Evolutionary conservation across 2,888 invertebrate genomes (phyloP).

Genomic region (Orchesellides sinensis): DNA sequence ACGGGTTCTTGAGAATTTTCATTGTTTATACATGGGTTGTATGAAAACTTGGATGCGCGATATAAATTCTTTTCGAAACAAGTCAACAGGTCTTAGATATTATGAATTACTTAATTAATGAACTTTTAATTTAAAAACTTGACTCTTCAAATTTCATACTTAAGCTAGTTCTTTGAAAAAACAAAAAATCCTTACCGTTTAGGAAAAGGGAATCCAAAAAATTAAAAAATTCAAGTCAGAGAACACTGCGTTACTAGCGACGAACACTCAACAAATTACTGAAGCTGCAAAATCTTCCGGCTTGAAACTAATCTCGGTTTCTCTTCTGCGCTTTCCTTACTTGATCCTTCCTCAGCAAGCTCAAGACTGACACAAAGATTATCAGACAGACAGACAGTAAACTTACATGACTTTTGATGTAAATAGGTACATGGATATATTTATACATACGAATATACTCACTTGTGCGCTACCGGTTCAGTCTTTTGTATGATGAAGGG

Average conservation of each 20-base stretch:
- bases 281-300: slow-evolving; percentile 18
- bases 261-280: slow-evolving; percentile 53
- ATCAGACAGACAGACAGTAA: slow-evolving; percentile 44
- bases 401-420: neutral
- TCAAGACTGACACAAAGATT: slow-evolving; percentile 60
- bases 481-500: neutral
- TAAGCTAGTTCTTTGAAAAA: no score
- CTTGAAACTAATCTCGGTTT: slow-evolving; percentile 30
- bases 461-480: neutral
- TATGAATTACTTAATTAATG: neutral
- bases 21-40: no score
- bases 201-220: slow-evolving; percentile 55
- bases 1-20: no score
- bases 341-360: slow-evolving; percentile 63
- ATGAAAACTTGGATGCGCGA: no score
- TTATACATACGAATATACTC: neutral
- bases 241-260: slow-evolving; percentile 15
- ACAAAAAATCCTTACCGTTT: slow-evolving; percentile 43
- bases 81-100: no score
- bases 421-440: neutral
- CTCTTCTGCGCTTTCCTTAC: slow-evolving; percentile 44
- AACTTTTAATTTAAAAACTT: no score
- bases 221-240: slow-evolving; percentile 30
- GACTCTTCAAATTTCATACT: no score
- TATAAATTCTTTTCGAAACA: no score